Percentiles rank a stretch among this genome's conserved stretches.
phyloP scores from a whole-genome alignment of 2,797 vertebrate species.

The Melanotaenia parkinsoni region DNA sequence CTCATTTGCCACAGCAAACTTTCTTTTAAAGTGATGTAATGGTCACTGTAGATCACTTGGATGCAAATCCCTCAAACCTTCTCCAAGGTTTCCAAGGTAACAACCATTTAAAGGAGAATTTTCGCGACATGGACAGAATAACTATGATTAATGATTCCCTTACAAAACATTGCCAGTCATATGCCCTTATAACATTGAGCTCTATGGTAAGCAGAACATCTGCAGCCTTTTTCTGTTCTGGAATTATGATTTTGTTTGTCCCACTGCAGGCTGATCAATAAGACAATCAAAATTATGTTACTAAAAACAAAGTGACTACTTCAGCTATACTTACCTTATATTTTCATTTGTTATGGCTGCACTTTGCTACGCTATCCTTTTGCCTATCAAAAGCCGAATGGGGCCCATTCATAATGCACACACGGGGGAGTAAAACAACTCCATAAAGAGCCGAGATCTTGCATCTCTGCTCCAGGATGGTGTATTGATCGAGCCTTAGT shows the following conservation, averaged over 20 bases:
- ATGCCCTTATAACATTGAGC: neutral
- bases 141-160: slow-evolving; percentile 21
- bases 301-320: slow-evolving; percentile 62
- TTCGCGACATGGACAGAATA: slow-evolving; percentile 18
- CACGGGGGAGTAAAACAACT: slow-evolving; percentile 70
- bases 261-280: slow-evolving; percentile 71
- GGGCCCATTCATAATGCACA: slow-evolving; percentile 75
- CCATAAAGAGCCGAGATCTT: slow-evolving; percentile 75
- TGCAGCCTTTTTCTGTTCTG: slow-evolving; percentile 44
- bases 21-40: slow-evolving; percentile 24
- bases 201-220: slow-evolving; percentile 32
- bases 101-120: neutral
- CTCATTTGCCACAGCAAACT: slow-evolving; percentile 55
- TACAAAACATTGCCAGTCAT: slow-evolving; percentile 6
- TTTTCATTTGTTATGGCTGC: slow-evolving; percentile 60
- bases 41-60: slow-evolving; percentile 37
- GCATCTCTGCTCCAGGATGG: slow-evolving; percentile 62
- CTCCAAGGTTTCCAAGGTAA: slow-evolving; percentile 7
- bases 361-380: slow-evolving; percentile 62
- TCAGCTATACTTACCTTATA: slow-evolving; percentile 37
- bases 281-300: slow-evolving; percentile 73
- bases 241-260: slow-evolving; percentile 70
- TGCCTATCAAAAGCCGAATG: slow-evolving; percentile 63
- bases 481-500: slow-evolving; percentile 69
- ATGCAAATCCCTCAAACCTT: slow-evolving; percentile 39